These are phyloP conservation scores for Julus scanicus DNA, from an alignment of 2,888 invertebrate species.

Conservation along the genomic window DNA sequence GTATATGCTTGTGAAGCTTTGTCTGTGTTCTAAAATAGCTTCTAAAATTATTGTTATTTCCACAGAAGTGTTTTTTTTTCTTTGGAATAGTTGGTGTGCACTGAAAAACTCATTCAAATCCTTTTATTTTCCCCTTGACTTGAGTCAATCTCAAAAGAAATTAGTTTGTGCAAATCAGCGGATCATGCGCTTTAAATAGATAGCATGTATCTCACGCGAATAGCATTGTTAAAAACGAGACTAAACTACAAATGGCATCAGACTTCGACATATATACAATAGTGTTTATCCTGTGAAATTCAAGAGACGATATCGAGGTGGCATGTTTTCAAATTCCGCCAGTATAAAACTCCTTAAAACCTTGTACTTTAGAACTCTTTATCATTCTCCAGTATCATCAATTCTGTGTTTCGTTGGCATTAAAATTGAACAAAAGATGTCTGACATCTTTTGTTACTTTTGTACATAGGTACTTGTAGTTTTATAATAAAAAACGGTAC, in stretches of 20 bases:
- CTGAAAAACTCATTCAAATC: background rate
- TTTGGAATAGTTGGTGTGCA: background rate
- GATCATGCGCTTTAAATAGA: constrained; percentile 20
- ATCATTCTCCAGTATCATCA: background rate
- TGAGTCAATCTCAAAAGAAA: background rate
- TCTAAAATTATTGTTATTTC: background rate
- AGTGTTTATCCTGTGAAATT: background rate
- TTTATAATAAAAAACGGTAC: no score
- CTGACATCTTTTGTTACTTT: background rate
- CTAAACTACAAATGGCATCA: background rate
- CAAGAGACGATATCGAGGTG: background rate
- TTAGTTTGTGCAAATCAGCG: constrained; percentile 33
- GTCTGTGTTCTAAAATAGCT: no score
- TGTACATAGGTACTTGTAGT: no score
- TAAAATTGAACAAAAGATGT: background rate
- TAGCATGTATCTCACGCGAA: background rate
- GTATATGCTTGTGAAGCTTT: no score
- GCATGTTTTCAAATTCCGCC: background rate
- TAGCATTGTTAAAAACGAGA: background rate
- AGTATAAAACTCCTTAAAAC: background rate
- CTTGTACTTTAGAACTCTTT: background rate
- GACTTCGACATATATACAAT: background rate
- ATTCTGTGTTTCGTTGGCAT: background rate
- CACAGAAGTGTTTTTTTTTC: background rate
- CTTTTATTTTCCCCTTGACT: background rate